Conservation (phyloP, 2,113 vertebrate species). For the rabbit (Oryctolagus cuniculus) region mOryCun1.1 NC_091439.1:32912501-32913000, state of each 20-base stretch:
- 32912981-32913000: neutral
- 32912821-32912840: neutral
- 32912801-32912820: neutral
- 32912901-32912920: fast-evolving
- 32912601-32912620: too few species aligned
- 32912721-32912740: neutral
- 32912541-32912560: neutral
- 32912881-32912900: neutral
- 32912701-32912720: neutral
- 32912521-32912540: neutral
- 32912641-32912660: neutral
- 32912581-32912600: neutral
- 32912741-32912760: neutral
- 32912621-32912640: neutral
- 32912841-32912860: neutral
- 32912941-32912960: fast-evolving
- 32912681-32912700: fast-evolving
- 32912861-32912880: too few species aligned
- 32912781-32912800: fast-evolving
- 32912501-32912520: neutral
- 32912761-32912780: neutral
- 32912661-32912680: neutral
- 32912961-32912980: neutral
- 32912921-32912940: neutral
- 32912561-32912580: neutral